Base-by-base conservation (phyloP, 2,888 invertebrate genomes). In the Raillietiella orientalis region DNA sequence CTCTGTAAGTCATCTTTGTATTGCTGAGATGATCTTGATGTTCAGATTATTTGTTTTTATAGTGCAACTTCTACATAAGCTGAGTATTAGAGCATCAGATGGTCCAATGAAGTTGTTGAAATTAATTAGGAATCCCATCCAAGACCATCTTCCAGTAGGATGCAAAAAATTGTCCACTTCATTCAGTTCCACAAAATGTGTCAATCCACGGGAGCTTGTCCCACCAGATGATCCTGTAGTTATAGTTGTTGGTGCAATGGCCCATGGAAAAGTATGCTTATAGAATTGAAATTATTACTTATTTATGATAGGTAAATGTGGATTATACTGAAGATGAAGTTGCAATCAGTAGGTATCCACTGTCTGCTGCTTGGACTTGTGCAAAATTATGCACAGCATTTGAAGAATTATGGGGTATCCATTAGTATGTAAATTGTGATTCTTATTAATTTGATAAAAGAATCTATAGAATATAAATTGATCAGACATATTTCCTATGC, bases 31-130 rank as follows among this genome's bases (percentile, higher is more conserved):
- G 23, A n/a, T 19, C 23, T 19, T 23, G 8, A 15, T 21, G n/a
- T n/a, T n/a, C n/a, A n/a, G n/a, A n/a, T n/a, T n/a, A n/a, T n/a
- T n/a, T 29, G 22, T 30, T 35, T 36, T 56, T 59, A 34, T 50
- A 82, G 93, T 96, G 26, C 93, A 96, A 57, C 53, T 96, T 17
- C 56, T 96, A 26, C 87, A 90, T 44, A 90, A 87, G 45, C 71
- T 79, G 44, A 63, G 70, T 27, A 75, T 96, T 21, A 56, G 82
- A 41, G 82, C 93, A 17, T 65, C 71, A 27, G 75, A 82, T 42
- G 70, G 72, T 0, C 65, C 74, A 0, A 64, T 69, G 48, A 79
- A 82, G 43, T 46, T 96, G 23, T 50, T 96, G 34, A 82, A 84
- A 56, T 79, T 84, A 3, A 84, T 96, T 25, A 87, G 84, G 45